Evolutionary conservation across 1,140 invertebrate species (phyloP).

Genomic region (Dendrolimus kikuchii): DNA sequence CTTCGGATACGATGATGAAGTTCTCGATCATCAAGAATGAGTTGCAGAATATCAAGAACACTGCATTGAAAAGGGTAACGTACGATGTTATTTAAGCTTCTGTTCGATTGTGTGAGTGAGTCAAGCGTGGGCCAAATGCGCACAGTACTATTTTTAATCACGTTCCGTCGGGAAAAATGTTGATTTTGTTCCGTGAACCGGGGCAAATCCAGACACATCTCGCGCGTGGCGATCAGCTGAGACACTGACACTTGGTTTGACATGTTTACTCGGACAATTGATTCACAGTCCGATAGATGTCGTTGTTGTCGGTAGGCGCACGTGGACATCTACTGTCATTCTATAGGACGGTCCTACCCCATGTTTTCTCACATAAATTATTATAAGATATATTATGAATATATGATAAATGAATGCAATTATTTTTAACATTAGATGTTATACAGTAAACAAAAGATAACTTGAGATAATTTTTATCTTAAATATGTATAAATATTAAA

Average conservation of each 20-base stretch:
- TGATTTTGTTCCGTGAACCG: conserved; percentile 31
- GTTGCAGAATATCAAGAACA: conserved; percentile 97
- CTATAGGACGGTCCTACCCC: not conserved
- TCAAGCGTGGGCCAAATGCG: conserved; percentile 60
- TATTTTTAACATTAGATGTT: not conserved
- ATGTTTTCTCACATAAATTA: conserved; percentile 2
- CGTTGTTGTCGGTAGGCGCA: conserved; percentile 25
- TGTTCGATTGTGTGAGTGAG: conserved; percentile 34
- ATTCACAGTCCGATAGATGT: conserved; percentile 47
- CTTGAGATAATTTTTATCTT: conserved; percentile 7
- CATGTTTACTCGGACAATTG: conserved; percentile 57
- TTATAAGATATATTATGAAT: not conserved
- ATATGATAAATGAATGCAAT: not conserved
- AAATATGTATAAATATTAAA: conserved; percentile 5
- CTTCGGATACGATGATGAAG: conserved; percentile 98
- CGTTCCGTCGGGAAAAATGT: conserved; percentile 40
- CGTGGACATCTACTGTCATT: conserved; percentile 13
- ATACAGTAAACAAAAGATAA: conserved; percentile 4
- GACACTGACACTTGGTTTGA: conserved; percentile 59
- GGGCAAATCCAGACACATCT: conserved; percentile 18
- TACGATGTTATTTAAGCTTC: conserved; percentile 47
- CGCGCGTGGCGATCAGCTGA: conserved; percentile 59
- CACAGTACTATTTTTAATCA: conserved; percentile 64
- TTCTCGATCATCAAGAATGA: conserved; percentile 97
- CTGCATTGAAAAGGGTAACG: conserved; percentile 95